Conservation (phyloP, 2,888 invertebrate genomes). For the Pseudeuparius sepicola region DNA sequence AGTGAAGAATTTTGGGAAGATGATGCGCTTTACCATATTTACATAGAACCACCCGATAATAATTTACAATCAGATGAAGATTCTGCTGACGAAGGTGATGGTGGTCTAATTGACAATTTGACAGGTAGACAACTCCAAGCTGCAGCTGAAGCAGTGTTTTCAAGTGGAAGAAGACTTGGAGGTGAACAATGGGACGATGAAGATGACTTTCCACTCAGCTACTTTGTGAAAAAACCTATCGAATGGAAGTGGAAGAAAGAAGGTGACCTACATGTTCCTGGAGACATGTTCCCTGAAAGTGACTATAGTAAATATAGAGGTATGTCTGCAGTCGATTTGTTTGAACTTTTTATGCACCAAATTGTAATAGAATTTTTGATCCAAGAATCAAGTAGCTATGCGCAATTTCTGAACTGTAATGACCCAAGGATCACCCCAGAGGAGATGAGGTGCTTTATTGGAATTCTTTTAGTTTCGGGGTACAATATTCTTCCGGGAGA, state of each 20-base stretch:
- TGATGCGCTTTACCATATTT: not conserved
- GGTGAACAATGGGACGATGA: not conserved
- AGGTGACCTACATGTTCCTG: not conserved
- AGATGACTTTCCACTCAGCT: conserved; percentile 1
- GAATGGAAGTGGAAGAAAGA: not conserved
- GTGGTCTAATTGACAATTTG: not conserved
- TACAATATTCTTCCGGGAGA: not conserved
- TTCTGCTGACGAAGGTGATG: conserved; percentile 1
- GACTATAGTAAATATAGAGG: not conserved
- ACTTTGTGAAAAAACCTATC: not conserved
- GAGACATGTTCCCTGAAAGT: not conserved
- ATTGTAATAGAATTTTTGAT: conserved; percentile 3
- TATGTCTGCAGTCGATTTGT: conserved; percentile 4
- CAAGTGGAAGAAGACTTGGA: conserved; percentile 1
- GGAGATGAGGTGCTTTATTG: conserved; percentile 11
- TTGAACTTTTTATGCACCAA: conserved; percentile 8
- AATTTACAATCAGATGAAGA: not conserved
- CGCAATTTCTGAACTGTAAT: conserved; percentile 8
- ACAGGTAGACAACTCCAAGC: conserved; percentile 1
- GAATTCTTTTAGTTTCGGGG: conserved; percentile 5
- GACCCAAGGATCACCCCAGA: conserved; percentile 1
- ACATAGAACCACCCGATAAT: not conserved
- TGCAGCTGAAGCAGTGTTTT: not conserved
- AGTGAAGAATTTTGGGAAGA: not conserved
- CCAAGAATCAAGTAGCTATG: conserved; percentile 7